phyloP scores from a whole-genome alignment of 1,140 invertebrate genomes.

The Teleopsis dalmanni region DNA sequence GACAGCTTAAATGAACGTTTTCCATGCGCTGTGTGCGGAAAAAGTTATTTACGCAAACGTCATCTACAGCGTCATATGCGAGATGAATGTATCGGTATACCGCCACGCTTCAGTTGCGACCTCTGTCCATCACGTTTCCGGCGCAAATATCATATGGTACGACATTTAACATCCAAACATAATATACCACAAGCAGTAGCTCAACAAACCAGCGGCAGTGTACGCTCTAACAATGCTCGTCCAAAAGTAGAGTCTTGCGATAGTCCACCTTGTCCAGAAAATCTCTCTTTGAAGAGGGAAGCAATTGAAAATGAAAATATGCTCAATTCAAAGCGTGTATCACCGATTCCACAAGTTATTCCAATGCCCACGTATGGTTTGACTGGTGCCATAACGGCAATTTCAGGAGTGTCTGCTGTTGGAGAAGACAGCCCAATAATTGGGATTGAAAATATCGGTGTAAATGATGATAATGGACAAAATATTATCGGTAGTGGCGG shows the following conservation, averaged over 20 bases:
- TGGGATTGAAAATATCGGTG: background rate
- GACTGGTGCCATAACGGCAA: constrained; percentile 40
- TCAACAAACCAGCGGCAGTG: constrained; percentile 28
- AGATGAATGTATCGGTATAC: constrained; percentile 59
- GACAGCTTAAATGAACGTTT: constrained; percentile 43
- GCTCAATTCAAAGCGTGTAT: background rate
- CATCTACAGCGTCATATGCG: constrained; percentile 57
- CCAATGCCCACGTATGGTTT: constrained; percentile 29
- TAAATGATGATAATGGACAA: constrained; percentile 5
- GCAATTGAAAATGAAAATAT: constrained; percentile 23
- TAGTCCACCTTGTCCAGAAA: constrained; percentile 35
- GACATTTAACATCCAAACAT: constrained; percentile 50
- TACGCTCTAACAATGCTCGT: background rate
- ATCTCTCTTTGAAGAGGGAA: constrained; percentile 36
- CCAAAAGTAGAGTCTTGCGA: constrained; percentile 17
- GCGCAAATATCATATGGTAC: constrained; percentile 54
- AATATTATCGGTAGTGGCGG: constrained; percentile 10
- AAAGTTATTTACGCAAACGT: constrained; percentile 59
- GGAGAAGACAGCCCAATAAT: constrained; percentile 25
- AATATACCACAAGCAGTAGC: constrained; percentile 36
- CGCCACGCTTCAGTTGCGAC: constrained; percentile 59
- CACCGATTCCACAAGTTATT: background rate
- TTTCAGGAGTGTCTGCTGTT: constrained; percentile 33
- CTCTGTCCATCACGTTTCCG: constrained; percentile 53
- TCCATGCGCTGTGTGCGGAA: constrained; percentile 53